Evolutionary conservation across 2,113 vertebrate genomes (phyloP).

Genomic region (Anolis sagrei): DNA sequence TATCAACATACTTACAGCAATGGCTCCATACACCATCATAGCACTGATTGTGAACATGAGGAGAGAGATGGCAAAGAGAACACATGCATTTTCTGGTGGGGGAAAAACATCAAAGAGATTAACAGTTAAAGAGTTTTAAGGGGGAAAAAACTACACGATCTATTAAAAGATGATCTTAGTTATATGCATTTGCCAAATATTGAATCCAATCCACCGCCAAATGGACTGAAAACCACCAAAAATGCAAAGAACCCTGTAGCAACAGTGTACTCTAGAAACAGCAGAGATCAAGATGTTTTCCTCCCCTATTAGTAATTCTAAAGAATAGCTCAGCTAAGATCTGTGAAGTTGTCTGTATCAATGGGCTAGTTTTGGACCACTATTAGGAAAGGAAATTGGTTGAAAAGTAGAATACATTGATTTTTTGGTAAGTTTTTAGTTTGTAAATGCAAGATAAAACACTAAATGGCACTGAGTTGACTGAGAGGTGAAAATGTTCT

Average conservation of each 20-base stretch:
- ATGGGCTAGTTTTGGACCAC: no score
- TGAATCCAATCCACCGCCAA: not conserved
- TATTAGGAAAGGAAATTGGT: no score
- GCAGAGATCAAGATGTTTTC: no score
- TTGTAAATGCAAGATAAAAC: no score
- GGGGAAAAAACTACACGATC: not conserved
- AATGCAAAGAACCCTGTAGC: not conserved
- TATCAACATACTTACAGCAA: constrained; percentile 86
- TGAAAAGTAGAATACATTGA: no score
- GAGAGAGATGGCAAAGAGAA: constrained; percentile 95
- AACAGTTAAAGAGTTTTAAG: not conserved
- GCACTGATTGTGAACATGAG: constrained; percentile 99
- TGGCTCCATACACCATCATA: constrained; percentile 98
- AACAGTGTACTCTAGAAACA: not conserved
- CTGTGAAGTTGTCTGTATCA: no score
- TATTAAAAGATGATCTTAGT: not conserved
- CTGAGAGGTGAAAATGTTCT: no score
- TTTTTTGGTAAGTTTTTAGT: no score
- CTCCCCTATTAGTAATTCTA: no score
- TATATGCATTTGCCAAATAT: not conserved
- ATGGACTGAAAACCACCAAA: not conserved
- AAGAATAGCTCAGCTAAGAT: no score
- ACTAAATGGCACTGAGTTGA: no score
- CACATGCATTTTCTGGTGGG: constrained; percentile 91
- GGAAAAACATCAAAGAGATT: constrained; percentile 51